Evolutionary conservation across 2,113 vertebrate species (phyloP).

Genomic region (Cephalopterus ornatus): DNA sequence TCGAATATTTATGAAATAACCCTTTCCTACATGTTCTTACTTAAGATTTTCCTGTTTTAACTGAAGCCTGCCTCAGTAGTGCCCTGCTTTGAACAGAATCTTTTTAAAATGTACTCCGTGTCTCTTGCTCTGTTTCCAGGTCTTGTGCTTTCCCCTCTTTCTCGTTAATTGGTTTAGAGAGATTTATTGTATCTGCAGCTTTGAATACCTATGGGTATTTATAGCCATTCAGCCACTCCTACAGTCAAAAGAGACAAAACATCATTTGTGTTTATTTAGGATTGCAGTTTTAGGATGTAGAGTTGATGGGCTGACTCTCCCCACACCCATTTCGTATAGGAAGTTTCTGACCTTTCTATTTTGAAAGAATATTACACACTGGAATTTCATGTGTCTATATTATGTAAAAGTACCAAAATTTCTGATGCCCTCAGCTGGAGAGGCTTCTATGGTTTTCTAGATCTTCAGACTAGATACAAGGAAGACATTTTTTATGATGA

Average conservation of each 20-base stretch:
- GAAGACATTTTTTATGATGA: neutral
- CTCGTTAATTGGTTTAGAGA: neutral
- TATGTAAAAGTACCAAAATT: neutral
- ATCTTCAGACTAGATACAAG: neutral
- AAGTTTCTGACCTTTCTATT: neutral
- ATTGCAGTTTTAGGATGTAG: neutral
- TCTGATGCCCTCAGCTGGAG: neutral
- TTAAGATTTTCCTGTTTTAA: neutral
- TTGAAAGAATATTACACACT: neutral
- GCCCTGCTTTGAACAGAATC: neutral
- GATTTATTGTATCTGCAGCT: neutral
- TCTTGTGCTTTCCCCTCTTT: neutral
- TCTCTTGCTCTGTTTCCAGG: neutral
- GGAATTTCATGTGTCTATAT: neutral
- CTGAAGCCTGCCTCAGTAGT: neutral
- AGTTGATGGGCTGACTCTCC: neutral
- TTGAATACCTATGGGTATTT: neutral
- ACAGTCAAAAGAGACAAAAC: neutral
- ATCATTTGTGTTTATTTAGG: neutral
- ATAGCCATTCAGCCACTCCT: too few relatives aligned
- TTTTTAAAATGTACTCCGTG: neutral
- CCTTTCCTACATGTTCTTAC: neutral
- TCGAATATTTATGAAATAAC: neutral
- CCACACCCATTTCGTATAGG: neutral
- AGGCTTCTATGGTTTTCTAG: neutral